Conservation (phyloP, 2,797 vertebrate species). For the Dendrocincla tyrannina region DNA sequence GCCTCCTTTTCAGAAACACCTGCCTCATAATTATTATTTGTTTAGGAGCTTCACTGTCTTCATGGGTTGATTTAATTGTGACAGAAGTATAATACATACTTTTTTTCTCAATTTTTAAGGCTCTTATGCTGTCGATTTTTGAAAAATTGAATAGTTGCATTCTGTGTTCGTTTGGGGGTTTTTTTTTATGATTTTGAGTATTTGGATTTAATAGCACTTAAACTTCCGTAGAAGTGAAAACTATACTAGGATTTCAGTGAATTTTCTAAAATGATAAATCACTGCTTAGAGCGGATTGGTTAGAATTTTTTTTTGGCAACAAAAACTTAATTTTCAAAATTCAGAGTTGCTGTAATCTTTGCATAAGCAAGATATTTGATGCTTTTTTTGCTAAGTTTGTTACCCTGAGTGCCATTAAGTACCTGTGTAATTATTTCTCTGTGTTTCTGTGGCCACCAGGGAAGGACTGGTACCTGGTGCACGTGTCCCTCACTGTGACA, state of each 20-base stretch:
- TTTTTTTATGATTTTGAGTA: not conserved
- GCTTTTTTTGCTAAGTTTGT: not conserved
- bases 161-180: not conserved
- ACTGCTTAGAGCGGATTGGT: not conserved
- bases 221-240: not conserved
- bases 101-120: not conserved
- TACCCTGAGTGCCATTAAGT: not conserved
- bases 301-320: not conserved
- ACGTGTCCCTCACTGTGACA: slow-evolving; percentile 81
- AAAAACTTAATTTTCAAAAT: not conserved
- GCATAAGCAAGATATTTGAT: not conserved
- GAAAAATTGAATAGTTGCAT: not conserved
- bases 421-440: not conserved
- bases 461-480: slow-evolving; percentile 83
- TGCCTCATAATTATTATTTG: not conserved
- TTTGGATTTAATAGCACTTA: not conserved
- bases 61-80: not conserved
- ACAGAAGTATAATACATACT: not conserved
- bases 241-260: not conserved
- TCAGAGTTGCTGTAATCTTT: not conserved
- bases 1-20: not conserved
- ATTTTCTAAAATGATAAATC: not conserved
- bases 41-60: not conserved
- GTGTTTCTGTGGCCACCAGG: slow-evolving; percentile 65
- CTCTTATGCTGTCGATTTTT: not conserved